A percentile compares a stretch with the other conserved stretches of the same genome.
Conservation (phyloP, 2,888 invertebrate species). For the Ptychoptera albimana region DNA sequence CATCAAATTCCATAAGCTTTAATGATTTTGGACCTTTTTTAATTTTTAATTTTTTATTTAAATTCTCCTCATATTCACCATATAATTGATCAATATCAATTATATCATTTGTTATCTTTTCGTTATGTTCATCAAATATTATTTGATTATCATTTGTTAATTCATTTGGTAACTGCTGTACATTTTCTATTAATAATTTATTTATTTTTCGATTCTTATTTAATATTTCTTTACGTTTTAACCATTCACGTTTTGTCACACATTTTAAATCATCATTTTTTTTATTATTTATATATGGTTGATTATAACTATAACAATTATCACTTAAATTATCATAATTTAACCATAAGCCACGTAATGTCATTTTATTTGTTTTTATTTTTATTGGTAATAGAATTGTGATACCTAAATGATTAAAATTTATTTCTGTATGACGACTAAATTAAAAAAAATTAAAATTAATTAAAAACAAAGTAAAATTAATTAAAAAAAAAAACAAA, state of each 20-base stretch:
- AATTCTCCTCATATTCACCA: conserved; percentile 27
- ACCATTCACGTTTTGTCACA: conserved; percentile 28
- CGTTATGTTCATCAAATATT: no score
- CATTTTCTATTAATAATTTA: neutral
- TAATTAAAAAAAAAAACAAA: neutral
- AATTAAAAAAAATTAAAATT: neutral
- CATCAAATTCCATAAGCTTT: conserved; percentile 36
- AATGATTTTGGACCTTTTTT: conserved; percentile 24
- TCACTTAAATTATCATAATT: conserved; percentile 39
- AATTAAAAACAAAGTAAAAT: neutral
- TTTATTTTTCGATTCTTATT: conserved; percentile 9
- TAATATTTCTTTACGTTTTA: conserved; percentile 28
- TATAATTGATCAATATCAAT: conserved; percentile 29
- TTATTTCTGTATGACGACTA: conserved; percentile 30
- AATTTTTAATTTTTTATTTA: conserved; percentile 21
- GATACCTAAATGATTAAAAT: conserved; percentile 30
- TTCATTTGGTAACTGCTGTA: neutral
- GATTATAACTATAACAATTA: conserved; percentile 24
- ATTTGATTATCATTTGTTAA: no score
- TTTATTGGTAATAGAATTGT: conserved; percentile 30
- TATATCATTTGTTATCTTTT: no score
- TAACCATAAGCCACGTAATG: conserved; percentile 34
- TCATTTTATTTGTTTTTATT: conserved; percentile 29
- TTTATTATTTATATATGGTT: conserved; percentile 13
- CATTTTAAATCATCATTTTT: conserved; percentile 4